Evolutionary conservation across 2,797 vertebrate species (phyloP), one percentile per base, ranked within the genome.

Genomic region (Xenops minutus): DNA sequence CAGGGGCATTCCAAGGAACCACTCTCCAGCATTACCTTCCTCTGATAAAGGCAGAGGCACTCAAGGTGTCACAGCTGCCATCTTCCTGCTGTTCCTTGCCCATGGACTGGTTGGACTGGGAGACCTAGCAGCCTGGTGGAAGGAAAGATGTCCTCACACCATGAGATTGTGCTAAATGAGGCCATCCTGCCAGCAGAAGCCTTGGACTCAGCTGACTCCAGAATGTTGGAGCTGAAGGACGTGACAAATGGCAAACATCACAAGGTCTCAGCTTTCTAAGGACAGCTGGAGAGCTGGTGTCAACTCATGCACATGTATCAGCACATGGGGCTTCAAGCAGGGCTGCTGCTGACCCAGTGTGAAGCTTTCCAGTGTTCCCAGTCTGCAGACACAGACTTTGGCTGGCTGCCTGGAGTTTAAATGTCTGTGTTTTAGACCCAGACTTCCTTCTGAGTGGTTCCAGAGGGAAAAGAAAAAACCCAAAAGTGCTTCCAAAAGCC

Each of bases 361-460:
- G 85, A 87, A 82, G 44, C 59, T 77, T 91, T 68, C 64, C 81
- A 85, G 76, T 34, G 22, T 52, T 94, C 78, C 27, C 0, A 0
- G 72, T 49, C 63, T 2, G 79, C 94, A 91, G 85, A 85, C 12
- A 0, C 79, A 83, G 85, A 34, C 78, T 85, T 77, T 96, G 95
- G 94, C 78, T 0, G 2, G 9, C 75, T 91, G 94, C 95, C 95
- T 88, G 81, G 67, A 85, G 59, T 85, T 85, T 76, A 49, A 69
- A 67, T 54, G 63, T 83, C 89, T 96, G 78, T 29, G 23, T 46
- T 92, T 92, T 46, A 92, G 81, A 92, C 89, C 41, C 75, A 93
- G 68, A 88, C 87, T 93, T 94, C 87, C 78, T 91, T 81, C 81
- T 85, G 72, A 89, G 72, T 2, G 1, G 55, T 91, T 94, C 76